Evolutionary conservation across 1,140 invertebrate genomes (phyloP), one percentile per base, ranked within the genome.

Genomic region (Glossosoma conforme): DNA sequence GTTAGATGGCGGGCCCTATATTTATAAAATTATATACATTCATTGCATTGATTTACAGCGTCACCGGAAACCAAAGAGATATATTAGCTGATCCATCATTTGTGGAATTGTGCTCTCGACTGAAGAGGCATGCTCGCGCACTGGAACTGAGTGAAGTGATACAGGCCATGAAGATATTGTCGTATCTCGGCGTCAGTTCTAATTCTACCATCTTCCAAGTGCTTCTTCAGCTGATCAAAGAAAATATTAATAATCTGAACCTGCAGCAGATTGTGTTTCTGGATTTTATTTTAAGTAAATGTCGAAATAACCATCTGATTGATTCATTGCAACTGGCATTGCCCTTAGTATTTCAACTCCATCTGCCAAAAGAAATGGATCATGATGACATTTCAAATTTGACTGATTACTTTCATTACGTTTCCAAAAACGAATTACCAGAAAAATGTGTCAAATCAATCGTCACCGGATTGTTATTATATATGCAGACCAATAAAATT

Each of bases 191-290:
- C 20, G 72, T 85, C 1, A 67, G 77, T 15, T 62, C 67, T 0
- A 69, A 77, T 21, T 77, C 75, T 33, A 60, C 75, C 9, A 74
- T 84, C 13, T 63, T 79, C 14, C 79, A 83, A 66, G 73, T 77
- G 2, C 57, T 85, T 30, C 62, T 86, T 2, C 79, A 84, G 61
- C 59, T 84, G 13, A 63, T 85, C 22, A 62, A 77, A 35, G 65
- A 73, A 22, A 74, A 77, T 36, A 71, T 84, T 2, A 85, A 85
- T 65, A 38, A 72, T 40, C 60, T 86, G 14, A 71, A 69, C 43
- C 59, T 80, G n/a, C 55, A 72, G 10, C 75, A 84, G 57, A 79
- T 85, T 37, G 76, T 77, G 41, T 82, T 80, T 61, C 40, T 83
- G 13, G 67, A 80, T 56, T 80, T 76, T 61, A 50, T 84, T 19